Evolutionary conservation across 1,140 invertebrate species (phyloP), one percentile per base, ranked within the genome.

Genomic region (Acarapis woodi): DNA sequence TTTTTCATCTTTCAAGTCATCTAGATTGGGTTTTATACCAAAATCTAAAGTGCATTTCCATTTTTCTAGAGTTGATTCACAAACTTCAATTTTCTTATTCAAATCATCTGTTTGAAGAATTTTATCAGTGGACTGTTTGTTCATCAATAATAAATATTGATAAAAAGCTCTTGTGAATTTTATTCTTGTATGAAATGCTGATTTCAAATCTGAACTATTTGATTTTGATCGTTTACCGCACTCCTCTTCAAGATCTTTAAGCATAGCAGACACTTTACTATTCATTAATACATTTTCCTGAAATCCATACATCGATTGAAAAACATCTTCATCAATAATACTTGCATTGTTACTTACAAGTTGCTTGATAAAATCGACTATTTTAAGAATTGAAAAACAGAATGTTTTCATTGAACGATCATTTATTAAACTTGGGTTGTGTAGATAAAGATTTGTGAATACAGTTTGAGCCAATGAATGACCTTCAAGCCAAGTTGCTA

Each of bases 401-500:
- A 87, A 90, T 9, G 73, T 71, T 54, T 71, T 74, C 23, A 94
- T 57, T 23, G 67, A 63, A 51, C 70, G 72, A 51, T 90, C 79
- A 47, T 70, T 60, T 44, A 94, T 80, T 9, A 68, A 57, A 47
- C 72, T 64, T 4, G 85, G 82, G 46, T 83, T 72, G 57, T 94
- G 85, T 24, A 94, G 58, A 51, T 90, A 94, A 21, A 94, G 63
- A 57, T 93, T 93, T 8, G 82, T 94, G 50, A 94, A 93, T 9
- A 96, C 72, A 15, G 88, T 94, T 61, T 94, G 85, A 21, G 82
- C 85, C 43, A 93, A 62, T 10, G 83, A 94, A 52, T 88, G 79
- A 0, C 83, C 82, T 57, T 88, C 79, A 12, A 90, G 54, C 80
- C 82, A 90, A 0, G 79, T 82, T 1, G 60, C 80, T 46, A 94